These are phyloP conservation scores for Lomographa bimaculata DNA, from an alignment of 2,888 invertebrate species.

Conservation along the genomic window DNA sequence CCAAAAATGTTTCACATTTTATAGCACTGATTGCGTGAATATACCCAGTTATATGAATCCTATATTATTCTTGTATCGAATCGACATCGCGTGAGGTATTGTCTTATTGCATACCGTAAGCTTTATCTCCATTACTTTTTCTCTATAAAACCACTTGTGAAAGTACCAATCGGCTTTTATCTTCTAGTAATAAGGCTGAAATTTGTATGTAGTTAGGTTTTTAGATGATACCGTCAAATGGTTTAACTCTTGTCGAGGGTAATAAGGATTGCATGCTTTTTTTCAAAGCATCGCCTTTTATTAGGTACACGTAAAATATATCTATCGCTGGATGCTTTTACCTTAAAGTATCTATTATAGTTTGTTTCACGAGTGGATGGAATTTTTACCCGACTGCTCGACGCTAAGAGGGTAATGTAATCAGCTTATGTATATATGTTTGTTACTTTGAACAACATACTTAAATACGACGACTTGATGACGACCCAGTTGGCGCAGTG, in stretches of 20 bases:
- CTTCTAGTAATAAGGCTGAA: constrained; percentile 14
- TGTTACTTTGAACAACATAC: too few relatives aligned
- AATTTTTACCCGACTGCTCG: too few relatives aligned
- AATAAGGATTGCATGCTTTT: constrained; percentile 40
- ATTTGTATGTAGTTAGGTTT: constrained; percentile 13
- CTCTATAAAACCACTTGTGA: constrained; percentile 26
- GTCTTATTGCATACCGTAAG: constrained; percentile 48
- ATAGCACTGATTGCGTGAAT: constrained; percentile 60
- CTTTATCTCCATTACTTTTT: constrained; percentile 49
- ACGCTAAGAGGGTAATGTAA: too few relatives aligned
- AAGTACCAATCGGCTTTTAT: constrained; percentile 28
- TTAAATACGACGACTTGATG: too few relatives aligned
- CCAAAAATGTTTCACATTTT: constrained; percentile 33
- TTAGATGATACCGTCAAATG: constrained; percentile 17
- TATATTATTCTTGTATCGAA: constrained; percentile 36
- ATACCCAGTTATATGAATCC: constrained; percentile 45
- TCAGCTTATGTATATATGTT: too few relatives aligned
- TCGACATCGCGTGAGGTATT: constrained; percentile 57
- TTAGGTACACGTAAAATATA: constrained; percentile 33
- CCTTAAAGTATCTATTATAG: too few relatives aligned
- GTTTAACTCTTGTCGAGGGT: constrained; percentile 40
- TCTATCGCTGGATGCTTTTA: constrained; percentile 23
- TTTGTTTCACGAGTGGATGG: too few relatives aligned
- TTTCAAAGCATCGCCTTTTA: constrained; percentile 38
- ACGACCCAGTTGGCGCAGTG: too few relatives aligned